Conservation (phyloP, 2,888 invertebrate genomes). For the Theristus sp. region DNA sequence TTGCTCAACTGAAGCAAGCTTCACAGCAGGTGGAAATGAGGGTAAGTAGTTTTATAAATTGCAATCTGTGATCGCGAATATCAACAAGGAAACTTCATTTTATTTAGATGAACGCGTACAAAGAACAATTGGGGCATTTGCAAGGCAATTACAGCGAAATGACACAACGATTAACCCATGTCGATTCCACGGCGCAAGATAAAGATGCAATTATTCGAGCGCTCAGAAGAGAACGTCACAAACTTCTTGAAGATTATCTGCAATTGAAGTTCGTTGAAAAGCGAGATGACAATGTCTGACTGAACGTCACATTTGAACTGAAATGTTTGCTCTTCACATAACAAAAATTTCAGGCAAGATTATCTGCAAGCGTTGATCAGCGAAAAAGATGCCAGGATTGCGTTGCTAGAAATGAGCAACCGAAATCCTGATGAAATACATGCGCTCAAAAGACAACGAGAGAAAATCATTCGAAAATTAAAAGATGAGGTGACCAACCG, state of each 20-base stretch:
- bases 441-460: constrained; percentile 48
- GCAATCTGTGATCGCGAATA: background rate
- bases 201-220: constrained; percentile 45
- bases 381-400: constrained; percentile 70
- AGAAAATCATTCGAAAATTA: constrained; percentile 49
- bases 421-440: constrained; percentile 39
- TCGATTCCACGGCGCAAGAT: constrained; percentile 30
- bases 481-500: constrained; percentile 6
- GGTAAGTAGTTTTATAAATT: background rate
- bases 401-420: constrained; percentile 54
- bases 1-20: constrained; percentile 34
- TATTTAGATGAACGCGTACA: constrained; percentile 3
- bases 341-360: constrained; percentile 49
- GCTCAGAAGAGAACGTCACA: constrained; percentile 44
- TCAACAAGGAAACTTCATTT: background rate
- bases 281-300: background rate
- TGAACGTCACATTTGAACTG: background rate
- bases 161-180: constrained; percentile 43
- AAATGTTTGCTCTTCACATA: background rate
- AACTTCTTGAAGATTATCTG: constrained; percentile 53
- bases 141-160: constrained; percentile 53
- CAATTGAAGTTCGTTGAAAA: constrained; percentile 52
- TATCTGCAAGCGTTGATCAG: constrained; percentile 61
- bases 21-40: background rate
- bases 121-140: constrained; percentile 46